A percentile compares a stretch with the other conserved stretches of the same genome.
Conservation (phyloP, 2,113 vertebrate species). For the Cyanistes caeruleus region DNA sequence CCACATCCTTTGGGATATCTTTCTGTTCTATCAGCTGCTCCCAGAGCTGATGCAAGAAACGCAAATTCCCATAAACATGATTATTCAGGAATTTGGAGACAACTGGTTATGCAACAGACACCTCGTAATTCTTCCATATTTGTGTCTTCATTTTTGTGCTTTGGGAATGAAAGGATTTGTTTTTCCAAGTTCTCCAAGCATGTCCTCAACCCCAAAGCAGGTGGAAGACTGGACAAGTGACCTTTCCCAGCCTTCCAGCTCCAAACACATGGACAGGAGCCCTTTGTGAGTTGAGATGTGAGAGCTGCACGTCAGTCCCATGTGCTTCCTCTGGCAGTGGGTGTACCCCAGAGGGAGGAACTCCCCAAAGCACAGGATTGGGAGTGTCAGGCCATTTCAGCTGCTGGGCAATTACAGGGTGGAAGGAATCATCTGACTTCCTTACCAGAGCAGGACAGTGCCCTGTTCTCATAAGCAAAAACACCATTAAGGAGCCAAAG, state of each 20-base stretch:
- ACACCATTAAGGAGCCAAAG: not conserved
- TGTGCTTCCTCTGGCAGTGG: not conserved
- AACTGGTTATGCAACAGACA: not conserved
- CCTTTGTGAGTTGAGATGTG: not conserved
- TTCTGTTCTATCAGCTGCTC: not conserved
- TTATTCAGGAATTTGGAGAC: not conserved
- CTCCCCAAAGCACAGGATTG: not conserved
- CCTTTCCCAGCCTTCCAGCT: too few relatives aligned
- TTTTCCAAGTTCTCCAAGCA: not conserved
- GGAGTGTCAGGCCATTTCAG: not conserved
- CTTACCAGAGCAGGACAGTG: not conserved
- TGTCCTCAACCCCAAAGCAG: not conserved
- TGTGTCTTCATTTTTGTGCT: not conserved
- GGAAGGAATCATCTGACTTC: not conserved
- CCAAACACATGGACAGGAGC: rapidly evolving
- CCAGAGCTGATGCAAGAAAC: not conserved
- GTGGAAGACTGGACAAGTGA: not conserved
- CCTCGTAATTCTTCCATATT: not conserved
- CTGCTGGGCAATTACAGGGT: not conserved
- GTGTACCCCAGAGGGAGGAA: not conserved
- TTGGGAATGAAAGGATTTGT: not conserved
- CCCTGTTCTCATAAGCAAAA: not conserved
- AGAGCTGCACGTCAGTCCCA: rapidly evolving
- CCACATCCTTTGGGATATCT: not conserved
- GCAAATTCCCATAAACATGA: not conserved